phyloP scores from a whole-genome alignment of 2,113 vertebrate genomes.

The Rhombomys opimus region DNA sequence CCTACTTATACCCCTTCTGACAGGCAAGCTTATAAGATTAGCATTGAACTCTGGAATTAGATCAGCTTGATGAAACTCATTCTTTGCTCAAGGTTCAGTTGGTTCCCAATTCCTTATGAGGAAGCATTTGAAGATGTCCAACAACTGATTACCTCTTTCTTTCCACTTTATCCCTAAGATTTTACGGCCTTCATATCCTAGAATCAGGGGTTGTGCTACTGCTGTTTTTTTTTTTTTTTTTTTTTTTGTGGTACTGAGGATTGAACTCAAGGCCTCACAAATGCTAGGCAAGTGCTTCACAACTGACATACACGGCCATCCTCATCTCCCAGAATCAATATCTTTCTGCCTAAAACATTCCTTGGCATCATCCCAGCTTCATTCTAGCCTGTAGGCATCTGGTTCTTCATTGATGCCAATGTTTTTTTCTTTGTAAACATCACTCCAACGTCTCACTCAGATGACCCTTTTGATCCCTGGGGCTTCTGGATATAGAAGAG shows the following conservation, averaged over 20 bases:
- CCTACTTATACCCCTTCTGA: constrained; percentile 22
- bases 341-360: neutral
- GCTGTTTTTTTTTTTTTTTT: neutral
- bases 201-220: neutral
- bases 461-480: neutral
- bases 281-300: neutral
- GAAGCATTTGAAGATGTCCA: neutral
- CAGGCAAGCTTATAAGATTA: constrained; percentile 46
- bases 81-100: constrained; percentile 5
- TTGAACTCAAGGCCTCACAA: neutral
- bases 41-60: constrained; percentile 44
- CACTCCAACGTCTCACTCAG: neutral
- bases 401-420: neutral
- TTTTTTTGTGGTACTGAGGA: neutral
- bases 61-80: constrained; percentile 22
- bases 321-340: neutral
- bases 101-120: neutral
- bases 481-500: neutral
- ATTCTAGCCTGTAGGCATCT: neutral
- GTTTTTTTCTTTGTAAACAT: neutral
- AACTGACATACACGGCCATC: neutral
- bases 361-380: neutral
- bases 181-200: neutral
- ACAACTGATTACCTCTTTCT: neutral
- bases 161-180: neutral